Evolutionary conservation across 2,113 vertebrate species (phyloP), one percentile per base, ranked within the genome.

Genomic region (Lipotes vexillifer): DNA sequence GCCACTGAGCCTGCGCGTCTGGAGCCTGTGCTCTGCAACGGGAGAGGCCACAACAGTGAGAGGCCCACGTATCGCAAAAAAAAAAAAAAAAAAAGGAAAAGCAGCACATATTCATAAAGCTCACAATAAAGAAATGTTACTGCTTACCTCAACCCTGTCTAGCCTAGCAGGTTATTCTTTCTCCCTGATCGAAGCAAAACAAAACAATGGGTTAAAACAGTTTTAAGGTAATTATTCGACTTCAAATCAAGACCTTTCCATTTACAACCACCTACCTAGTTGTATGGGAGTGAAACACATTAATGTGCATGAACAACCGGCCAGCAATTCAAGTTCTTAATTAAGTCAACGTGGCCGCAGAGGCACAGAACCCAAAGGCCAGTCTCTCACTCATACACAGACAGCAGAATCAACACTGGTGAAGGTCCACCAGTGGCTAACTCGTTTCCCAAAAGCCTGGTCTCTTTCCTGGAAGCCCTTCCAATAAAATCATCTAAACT

Each of bases 341-440:
- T 25, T n/a, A 31, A 14, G 68, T 41, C 27, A 31, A 41, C 1
- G 23, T 1, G 5, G 36, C 18, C 27, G 23, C 46, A 31, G 46
- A 55, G 9, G 8, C 21, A 55, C n/a, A 86, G 33, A 13, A 55
- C 33, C 77, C 12, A 2, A 31, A 78, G 75, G 75, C 75, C 75
- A n/a, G 11, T 55, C 10, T 12, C 18, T 23, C 10, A 68, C 65
- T n/a, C 21, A 4, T 1, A n/a, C 52, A 38, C 4, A 57, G 49
- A 14, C 33, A n/a, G 1, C 12, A 5, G 7, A 57, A 38, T 3
- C 13, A 8, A 36, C 52, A 9, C 0, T 0, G 21, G 77, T 29
- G 27, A 36, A 14, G 52, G 77, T 36, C 52, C 14, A 10, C 77
- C 7, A 7, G n/a, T 8, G 8, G n/a, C 21, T 80, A 23, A 27